These are phyloP conservation scores for Manacus vitellinus DNA, from an alignment of 2,113 vertebrate genomes.

Conservation along the genomic window DNA sequence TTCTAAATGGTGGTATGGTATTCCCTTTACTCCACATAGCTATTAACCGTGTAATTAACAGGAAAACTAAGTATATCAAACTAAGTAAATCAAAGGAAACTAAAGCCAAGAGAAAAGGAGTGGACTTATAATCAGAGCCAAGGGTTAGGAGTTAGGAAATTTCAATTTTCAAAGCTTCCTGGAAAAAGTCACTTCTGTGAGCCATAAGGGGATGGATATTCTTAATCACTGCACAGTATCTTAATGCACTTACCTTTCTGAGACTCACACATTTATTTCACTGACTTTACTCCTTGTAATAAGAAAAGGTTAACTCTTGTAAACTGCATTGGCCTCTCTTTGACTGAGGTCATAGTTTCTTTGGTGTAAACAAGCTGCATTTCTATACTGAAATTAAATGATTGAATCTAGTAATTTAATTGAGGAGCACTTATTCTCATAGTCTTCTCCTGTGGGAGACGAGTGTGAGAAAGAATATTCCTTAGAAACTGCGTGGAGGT, in stretches of 20 bases:
- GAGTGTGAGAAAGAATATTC: not conserved
- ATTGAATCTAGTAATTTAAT: not conserved
- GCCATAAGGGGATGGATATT: not conserved
- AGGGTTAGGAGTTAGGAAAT: not conserved
- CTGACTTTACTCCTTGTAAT: not conserved
- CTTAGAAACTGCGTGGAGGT: not conserved
- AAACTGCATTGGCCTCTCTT: not conserved
- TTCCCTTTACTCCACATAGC: not conserved
- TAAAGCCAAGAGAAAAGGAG: not conserved
- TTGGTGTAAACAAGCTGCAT: not conserved
- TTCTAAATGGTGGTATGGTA: not conserved
- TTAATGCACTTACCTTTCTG: not conserved
- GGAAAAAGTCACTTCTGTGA: not conserved
- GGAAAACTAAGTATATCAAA: not conserved
- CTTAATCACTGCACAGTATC: not conserved
- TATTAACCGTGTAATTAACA: not conserved
- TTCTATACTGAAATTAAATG: not conserved
- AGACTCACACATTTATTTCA: not conserved
- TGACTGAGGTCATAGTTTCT: not conserved
- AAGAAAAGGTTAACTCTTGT: not conserved
- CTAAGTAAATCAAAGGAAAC: not conserved
- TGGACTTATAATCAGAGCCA: not conserved
- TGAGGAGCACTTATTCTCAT: fast-evolving
- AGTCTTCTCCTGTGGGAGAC: not conserved
- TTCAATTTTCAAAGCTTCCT: not conserved